phyloP scores from a whole-genome alignment of 2,888 invertebrate genomes.

The Campoplex capitator region DNA sequence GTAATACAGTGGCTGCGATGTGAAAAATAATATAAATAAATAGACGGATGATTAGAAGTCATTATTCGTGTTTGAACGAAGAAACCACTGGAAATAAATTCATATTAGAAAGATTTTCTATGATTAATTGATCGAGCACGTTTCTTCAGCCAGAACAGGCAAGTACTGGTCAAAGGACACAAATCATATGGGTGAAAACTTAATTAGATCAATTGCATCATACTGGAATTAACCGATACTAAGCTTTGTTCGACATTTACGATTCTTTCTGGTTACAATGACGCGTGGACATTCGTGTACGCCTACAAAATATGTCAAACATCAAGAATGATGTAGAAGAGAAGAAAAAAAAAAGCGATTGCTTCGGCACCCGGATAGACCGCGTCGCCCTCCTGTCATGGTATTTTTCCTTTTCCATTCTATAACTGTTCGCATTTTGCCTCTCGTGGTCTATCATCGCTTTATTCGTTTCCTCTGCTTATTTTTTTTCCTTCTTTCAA shows the following conservation, averaged over 20 bases:
- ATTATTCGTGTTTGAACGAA: background rate
- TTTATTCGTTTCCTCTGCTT: background rate
- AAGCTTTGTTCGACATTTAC: background rate
- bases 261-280: background rate
- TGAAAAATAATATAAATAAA: slow-evolving; percentile 11
- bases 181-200: background rate
- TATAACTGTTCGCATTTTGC: background rate
- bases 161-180: background rate
- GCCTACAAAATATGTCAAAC: slow-evolving; percentile 58
- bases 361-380: background rate
- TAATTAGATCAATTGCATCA: background rate
- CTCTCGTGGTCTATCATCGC: slow-evolving; percentile 29
- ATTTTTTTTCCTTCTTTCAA: background rate
- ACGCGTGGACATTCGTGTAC: slow-evolving; percentile 28
- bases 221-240: background rate
- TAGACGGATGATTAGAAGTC: background rate
- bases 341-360: slow-evolving; percentile 24
- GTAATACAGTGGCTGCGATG: background rate
- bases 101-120: background rate
- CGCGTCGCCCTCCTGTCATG: slow-evolving; percentile 27
- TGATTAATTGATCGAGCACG: slow-evolving; percentile 3
- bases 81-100: slow-evolving; percentile 1
- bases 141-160: background rate
- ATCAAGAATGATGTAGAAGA: background rate
- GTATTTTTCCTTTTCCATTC: background rate